A percentile compares a stretch with the other conserved stretches of the same genome.
Evolutionary conservation across 1,140 invertebrate genomes (phyloP).

Genomic region (Potamilus streckersoni): DNA sequence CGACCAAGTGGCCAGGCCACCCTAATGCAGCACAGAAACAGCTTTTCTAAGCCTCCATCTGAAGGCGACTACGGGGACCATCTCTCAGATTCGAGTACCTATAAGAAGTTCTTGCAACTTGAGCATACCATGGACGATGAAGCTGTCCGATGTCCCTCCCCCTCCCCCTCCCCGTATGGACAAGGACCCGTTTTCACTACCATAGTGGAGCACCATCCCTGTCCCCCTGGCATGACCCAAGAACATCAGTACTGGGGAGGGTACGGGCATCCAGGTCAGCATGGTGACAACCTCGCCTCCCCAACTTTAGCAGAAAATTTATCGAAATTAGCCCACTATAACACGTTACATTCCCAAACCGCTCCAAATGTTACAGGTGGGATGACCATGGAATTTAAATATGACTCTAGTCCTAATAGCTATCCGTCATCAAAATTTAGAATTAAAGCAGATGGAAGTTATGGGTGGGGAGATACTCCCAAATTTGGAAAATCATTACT

Average conservation of each 20-base stretch:
- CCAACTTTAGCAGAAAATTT: conserved; percentile 29
- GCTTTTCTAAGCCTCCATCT: conserved; percentile 28
- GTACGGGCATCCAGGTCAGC: neutral
- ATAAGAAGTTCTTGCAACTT: conserved; percentile 41
- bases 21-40: conserved; percentile 32
- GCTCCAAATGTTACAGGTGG: neutral
- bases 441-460: conserved; percentile 28
- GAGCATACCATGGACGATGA: conserved; percentile 42
- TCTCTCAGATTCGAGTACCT: conserved; percentile 41
- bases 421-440: conserved; percentile 34
- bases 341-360: neutral
- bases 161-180: conserved; percentile 14
- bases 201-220: conserved; percentile 26
- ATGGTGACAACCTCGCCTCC: neutral
- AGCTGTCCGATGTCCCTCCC: conserved; percentile 27
- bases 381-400: conserved; percentile 32
- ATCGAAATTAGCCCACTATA: conserved; percentile 30
- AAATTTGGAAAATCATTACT: conserved; percentile 17
- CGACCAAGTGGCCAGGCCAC: conserved; percentile 25
- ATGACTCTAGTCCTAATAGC: conserved; percentile 16
- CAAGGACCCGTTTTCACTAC: conserved; percentile 26
- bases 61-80: conserved; percentile 28
- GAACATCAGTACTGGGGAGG: conserved; percentile 17
- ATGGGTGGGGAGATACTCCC: conserved; percentile 22
- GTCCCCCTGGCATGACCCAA: conserved; percentile 23